Conservation (phyloP, 2,797 vertebrate genomes). For the Syndactyla subalaris region DNA sequence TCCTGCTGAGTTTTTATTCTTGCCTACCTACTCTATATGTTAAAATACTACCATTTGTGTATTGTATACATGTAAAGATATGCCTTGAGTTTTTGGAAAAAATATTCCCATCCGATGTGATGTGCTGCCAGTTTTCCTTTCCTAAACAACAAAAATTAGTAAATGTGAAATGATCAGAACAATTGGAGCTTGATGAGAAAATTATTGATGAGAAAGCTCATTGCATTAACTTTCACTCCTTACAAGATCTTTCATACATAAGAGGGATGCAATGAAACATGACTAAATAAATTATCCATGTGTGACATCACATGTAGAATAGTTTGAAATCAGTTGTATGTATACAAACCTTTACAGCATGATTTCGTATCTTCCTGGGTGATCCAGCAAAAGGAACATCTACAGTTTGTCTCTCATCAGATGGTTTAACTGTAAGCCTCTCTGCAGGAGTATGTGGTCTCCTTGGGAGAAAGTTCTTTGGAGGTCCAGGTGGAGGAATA, state of each 20-base stretch:
- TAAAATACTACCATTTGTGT: not conserved
- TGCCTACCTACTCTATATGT: not conserved
- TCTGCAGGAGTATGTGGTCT: constrained; percentile 94
- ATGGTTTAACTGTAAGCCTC: constrained; percentile 89
- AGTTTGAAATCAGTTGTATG: not conserved
- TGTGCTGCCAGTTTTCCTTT: not conserved
- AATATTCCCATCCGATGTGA: not conserved
- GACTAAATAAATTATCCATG: not conserved
- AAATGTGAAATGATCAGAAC: not conserved
- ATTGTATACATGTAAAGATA: not conserved
- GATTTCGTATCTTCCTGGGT: constrained; percentile 84
- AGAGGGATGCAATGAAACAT: not conserved
- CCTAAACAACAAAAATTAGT: not conserved
- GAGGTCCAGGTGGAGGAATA: constrained; percentile 83
- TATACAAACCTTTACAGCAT: constrained; percentile 84
- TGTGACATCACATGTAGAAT: fast-evolving
- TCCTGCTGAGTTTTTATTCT: not conserved
- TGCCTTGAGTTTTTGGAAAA: not conserved
- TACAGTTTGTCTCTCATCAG: constrained; percentile 80
- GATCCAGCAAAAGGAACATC: constrained; percentile 86
- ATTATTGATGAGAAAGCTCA: not conserved
- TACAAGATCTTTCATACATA: fast-evolving
- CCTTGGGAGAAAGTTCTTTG: constrained; percentile 84
- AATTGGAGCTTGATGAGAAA: not conserved
- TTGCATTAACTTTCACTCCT: not conserved